Percentiles rank a stretch among this genome's conserved stretches.
phyloP scores from a whole-genome alignment of 2,888 invertebrate genomes.

The Spicauda simplicius region DNA sequence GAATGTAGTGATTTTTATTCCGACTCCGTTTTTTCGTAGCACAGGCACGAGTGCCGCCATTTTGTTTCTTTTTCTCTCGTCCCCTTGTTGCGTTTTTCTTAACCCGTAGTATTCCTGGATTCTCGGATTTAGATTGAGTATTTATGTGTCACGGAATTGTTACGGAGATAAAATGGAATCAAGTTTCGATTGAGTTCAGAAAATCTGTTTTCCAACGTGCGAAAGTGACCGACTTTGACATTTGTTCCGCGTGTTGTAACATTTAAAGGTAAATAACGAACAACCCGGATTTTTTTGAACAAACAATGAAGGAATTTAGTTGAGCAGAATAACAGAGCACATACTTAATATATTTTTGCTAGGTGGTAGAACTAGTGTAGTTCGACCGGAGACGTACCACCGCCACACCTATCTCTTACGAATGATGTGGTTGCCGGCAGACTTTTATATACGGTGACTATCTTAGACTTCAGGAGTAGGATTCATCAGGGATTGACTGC shows the following conservation, averaged over 20 bases:
- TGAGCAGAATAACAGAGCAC: too few species aligned
- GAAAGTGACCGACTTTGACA: background rate
- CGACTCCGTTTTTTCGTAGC: constrained; percentile 53
- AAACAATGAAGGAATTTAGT: too few species aligned
- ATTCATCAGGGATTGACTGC: too few species aligned
- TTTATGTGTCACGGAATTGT: constrained; percentile 40
- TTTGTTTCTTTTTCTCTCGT: constrained; percentile 28
- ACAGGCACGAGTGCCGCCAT: constrained; percentile 15
- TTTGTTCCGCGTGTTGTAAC: background rate
- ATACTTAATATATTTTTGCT: too few species aligned
- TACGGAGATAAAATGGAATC: constrained; percentile 21
- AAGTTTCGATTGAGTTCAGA: constrained; percentile 15
- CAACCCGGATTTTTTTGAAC: too few species aligned
- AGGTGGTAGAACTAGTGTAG: too few species aligned
- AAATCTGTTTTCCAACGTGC: background rate
- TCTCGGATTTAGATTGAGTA: constrained; percentile 41
- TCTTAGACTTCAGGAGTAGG: too few species aligned
- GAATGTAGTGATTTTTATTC: constrained; percentile 82
- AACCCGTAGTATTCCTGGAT: constrained; percentile 8
- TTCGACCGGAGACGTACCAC: too few species aligned
- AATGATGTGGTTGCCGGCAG: too few species aligned
- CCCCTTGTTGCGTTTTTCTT: constrained; percentile 20
- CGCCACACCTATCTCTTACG: too few species aligned
- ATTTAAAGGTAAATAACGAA: too few species aligned
- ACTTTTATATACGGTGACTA: too few species aligned